Conservation (phyloP, 2,888 invertebrate genomes). For the Kryphioiulus occultus region DNA sequence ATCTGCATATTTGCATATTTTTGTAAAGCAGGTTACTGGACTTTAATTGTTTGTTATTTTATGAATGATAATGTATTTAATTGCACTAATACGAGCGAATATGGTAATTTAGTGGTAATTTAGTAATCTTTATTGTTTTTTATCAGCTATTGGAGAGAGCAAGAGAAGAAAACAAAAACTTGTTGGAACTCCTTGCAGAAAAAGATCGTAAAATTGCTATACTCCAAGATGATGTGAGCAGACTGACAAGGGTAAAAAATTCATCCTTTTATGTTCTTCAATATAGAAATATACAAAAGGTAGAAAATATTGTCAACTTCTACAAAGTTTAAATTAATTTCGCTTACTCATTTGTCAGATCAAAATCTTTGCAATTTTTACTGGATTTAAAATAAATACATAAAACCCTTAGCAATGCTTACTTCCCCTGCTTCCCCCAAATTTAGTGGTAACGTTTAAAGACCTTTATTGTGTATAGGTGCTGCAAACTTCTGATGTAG, state of each 20-base stretch:
- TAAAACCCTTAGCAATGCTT: too few species aligned
- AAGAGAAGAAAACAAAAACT: constrained; percentile 63
- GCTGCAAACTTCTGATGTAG: constrained; percentile 54
- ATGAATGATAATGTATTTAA: constrained; percentile 3
- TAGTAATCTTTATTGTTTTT: neutral
- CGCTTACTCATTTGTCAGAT: neutral
- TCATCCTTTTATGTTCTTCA: neutral
- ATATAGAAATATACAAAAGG: too few species aligned
- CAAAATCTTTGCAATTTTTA: too few species aligned
- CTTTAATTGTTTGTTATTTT: neutral
- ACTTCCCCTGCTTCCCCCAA: too few species aligned
- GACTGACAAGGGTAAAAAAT: constrained; percentile 60
- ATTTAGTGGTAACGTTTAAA: too few species aligned
- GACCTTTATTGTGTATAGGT: constrained; percentile 45
- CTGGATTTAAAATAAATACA: too few species aligned
- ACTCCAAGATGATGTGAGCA: constrained; percentile 61
- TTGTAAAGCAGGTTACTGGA: too few species aligned
- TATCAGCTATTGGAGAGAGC: constrained; percentile 62
- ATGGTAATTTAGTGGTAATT: too few species aligned
- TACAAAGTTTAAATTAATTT: neutral
- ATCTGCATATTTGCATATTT: too few species aligned
- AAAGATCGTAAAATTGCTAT: constrained; percentile 63
- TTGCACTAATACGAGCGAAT: neutral
- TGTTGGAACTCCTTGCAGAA: constrained; percentile 62
- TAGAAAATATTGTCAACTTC: neutral